These are phyloP conservation scores for Phoenicopterus ruber DNA, from an alignment of 2,113 vertebrate species.

Conservation along the genomic window DNA sequence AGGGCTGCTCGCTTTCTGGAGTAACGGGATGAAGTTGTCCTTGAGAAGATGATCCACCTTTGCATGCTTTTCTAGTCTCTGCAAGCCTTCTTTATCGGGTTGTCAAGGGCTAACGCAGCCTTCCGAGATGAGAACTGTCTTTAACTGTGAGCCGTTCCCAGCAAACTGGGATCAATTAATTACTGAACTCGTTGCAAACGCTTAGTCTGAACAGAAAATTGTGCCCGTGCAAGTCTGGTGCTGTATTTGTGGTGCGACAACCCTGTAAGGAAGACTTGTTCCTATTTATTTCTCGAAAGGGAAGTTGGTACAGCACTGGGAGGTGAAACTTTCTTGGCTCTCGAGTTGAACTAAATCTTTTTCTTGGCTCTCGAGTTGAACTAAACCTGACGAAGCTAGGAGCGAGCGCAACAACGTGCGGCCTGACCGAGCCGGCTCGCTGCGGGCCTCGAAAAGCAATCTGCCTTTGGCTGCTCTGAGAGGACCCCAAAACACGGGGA, in stretches of 20 bases:
- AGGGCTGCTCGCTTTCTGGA: neutral
- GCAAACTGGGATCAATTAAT: neutral
- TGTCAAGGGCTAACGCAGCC: neutral
- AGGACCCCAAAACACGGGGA: neutral
- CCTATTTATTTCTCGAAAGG: neutral
- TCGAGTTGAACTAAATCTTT: neutral
- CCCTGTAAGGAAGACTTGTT: neutral
- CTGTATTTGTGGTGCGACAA: neutral
- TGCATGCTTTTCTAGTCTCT: conserved; percentile 16
- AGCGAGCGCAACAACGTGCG: rapidly evolving
- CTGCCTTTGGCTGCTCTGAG: neutral
- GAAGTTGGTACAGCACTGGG: neutral
- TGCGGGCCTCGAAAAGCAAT: neutral
- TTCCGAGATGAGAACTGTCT: neutral
- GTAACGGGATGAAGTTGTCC: neutral
- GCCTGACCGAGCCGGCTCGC: neutral
- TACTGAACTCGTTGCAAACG: neutral
- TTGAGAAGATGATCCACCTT: neutral
- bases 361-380: neutral
- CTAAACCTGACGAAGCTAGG: neutral
- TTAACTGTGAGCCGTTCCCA: neutral
- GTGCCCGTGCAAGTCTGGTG: neutral
- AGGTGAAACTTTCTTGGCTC: conserved; percentile 24
- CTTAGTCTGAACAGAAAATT: neutral
- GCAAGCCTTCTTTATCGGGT: conserved; percentile 22